Evolutionary conservation across 2,888 invertebrate genomes (phyloP).

Genomic region (Anthrax anthrax): DNA sequence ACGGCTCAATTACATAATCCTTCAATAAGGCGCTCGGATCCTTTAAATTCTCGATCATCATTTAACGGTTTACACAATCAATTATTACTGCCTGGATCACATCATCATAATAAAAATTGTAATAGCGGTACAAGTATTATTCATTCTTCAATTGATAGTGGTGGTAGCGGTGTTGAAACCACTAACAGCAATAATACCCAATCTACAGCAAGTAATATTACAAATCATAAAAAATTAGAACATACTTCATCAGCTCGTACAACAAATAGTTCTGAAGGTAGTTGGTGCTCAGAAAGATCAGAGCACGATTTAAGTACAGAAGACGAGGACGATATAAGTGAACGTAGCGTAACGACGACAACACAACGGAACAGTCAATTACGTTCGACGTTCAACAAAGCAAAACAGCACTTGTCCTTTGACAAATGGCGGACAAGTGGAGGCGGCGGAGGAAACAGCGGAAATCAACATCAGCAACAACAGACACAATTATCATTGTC

Average conservation of each 20-base stretch:
- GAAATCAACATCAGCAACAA: constrained; percentile 22
- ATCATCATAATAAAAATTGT: constrained; percentile 17
- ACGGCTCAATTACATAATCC: constrained; percentile 27
- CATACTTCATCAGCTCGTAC: constrained; percentile 24
- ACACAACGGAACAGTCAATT: constrained; percentile 58
- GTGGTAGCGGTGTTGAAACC: constrained; percentile 10
- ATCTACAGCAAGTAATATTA: constrained; percentile 31
- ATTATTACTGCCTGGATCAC: constrained; percentile 19
- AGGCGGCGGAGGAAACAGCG: constrained; percentile 25
- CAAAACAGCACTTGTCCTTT: constrained; percentile 55
- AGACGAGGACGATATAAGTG: constrained; percentile 45
- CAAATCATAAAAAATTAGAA: constrained; percentile 18
- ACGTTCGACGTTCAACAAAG: constrained; percentile 66
- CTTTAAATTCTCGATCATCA: constrained; percentile 17
- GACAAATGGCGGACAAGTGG: constrained; percentile 55
- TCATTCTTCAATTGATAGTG: constrained; percentile 14
- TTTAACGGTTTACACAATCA: constrained; percentile 19
- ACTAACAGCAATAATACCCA: constrained; percentile 34
- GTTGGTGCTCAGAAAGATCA: constrained; percentile 41
- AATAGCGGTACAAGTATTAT: constrained; percentile 15
- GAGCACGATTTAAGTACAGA: constrained; percentile 37
- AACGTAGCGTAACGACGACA: constrained; percentile 23
- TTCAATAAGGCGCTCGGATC: constrained; percentile 25
- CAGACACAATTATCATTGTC: constrained; percentile 2
- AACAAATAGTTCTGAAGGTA: constrained; percentile 42